Evolutionary conservation across 1,140 invertebrate genomes (phyloP).

Genomic region (Drosophila sturtevanti): DNA sequence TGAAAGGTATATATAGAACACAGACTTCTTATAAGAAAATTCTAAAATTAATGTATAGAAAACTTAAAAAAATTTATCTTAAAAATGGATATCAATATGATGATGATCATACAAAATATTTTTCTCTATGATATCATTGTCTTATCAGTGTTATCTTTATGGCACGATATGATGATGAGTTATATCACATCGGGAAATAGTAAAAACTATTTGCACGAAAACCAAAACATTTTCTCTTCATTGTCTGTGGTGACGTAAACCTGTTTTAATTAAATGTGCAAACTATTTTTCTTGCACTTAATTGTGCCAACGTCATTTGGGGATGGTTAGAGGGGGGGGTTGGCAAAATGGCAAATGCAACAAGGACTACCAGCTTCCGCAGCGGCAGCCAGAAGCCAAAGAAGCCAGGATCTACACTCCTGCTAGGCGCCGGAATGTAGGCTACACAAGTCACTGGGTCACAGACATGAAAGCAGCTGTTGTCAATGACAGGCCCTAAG

Average conservation of each 20-base stretch:
- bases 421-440: constrained; percentile 62
- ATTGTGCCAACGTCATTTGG: constrained; percentile 64
- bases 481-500: constrained; percentile 54
- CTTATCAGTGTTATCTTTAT: constrained; percentile 1
- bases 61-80: too few species aligned
- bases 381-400: constrained; percentile 21
- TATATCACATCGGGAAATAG: neutral
- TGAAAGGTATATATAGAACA: too few species aligned
- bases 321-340: neutral
- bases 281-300: constrained; percentile 75
- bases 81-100: too few species aligned
- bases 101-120: neutral
- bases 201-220: neutral
- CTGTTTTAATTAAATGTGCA: constrained; percentile 70
- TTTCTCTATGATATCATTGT: neutral
- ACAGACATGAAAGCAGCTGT: constrained; percentile 63
- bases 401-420: constrained; percentile 2
- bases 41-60: too few species aligned
- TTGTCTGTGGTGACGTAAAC: constrained; percentile 54
- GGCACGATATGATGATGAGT: neutral
- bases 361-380: constrained; percentile 51
- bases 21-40: too few species aligned
- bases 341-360: constrained; percentile 2
- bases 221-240: neutral
- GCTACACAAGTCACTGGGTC: constrained; percentile 72